Evolutionary conservation across 2,888 invertebrate genomes (phyloP), one percentile per base, ranked within the genome.

Genomic region (Eristalis pertinax): DNA sequence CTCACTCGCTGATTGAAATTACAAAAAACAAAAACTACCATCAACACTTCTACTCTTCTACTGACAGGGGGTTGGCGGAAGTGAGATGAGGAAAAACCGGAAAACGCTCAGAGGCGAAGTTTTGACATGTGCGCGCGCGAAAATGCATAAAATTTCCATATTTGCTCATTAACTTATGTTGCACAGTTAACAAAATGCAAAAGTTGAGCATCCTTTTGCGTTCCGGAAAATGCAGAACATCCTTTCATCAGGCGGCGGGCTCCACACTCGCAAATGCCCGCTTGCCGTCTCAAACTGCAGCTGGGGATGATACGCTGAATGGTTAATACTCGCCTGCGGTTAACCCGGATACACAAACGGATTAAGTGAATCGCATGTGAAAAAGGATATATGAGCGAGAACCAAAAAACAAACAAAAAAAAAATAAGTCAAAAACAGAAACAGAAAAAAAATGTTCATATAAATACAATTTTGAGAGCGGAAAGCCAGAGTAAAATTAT

Each of bases 111-210:
- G 26, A 29, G 13, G 60, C 60, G 26, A 60, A 26, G 4, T 60
- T 60, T 26, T 60, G 24, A 35, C 60, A 62, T 72, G 43, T 72
- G 72, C 41, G 38, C 50, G 15, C 62, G 32, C 38, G n/a, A 72
- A 62, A 72, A 72, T 72, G 43, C 43, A 60, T 50, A 10, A 76
- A 68, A 29, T 68, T 60, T 68, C 15, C 76, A 76, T 68, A 76
- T 76, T 76, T 43, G 69, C 77, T 77, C 69, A 77, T 77, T 72
- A 65, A 60, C 72, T 72, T 65, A 35, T 67, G 72, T 43, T 67
- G 43, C 43, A 32, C 60, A 72, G 24, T 78, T 65, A 41, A 64
- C 35, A 65, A 65, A 64, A 56, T 26, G 24, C 38, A 75, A 67
- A 65, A 67, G 58, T 65, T 65, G 43, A 73, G 64, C 43, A 75